Conservation (phyloP, 2,888 invertebrate genomes). For the Criorhina ranunculi region DNA sequence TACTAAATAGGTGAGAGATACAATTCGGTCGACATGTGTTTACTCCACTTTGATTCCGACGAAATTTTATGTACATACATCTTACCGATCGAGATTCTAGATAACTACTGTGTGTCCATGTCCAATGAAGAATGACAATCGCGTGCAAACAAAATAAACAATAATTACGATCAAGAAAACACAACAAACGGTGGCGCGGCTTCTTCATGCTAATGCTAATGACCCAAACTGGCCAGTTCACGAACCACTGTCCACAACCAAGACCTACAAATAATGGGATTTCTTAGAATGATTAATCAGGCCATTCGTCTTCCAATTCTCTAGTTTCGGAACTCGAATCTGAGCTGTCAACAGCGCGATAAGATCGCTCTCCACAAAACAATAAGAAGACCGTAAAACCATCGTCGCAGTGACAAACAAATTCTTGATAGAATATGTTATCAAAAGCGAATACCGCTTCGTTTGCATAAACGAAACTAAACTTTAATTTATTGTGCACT, state of each 20-base stretch:
- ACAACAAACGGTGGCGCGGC: conserved; percentile 44
- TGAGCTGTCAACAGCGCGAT: conserved; percentile 48
- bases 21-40: conserved; percentile 29
- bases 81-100: conserved; percentile 41
- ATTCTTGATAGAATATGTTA: conserved; percentile 25
- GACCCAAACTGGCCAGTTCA: conserved; percentile 30
- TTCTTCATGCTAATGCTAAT: conserved; percentile 56
- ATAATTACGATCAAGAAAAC: conserved; percentile 24
- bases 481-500: conserved; percentile 14
- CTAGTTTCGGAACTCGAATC: conserved; percentile 40
- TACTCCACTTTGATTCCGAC: conserved; percentile 48
- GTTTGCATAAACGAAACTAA: conserved; percentile 36
- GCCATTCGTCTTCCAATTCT: conserved; percentile 26
- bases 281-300: conserved; percentile 46
- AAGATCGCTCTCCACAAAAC: conserved; percentile 30
- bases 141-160: conserved; percentile 35
- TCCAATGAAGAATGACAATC: conserved; percentile 50
- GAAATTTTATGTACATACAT: conserved; percentile 39
- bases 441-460: conserved; percentile 55
- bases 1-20: conserved; percentile 44
- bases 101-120: conserved; percentile 36
- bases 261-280: conserved; percentile 24
- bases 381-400: conserved; percentile 37
- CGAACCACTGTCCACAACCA: neutral
- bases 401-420: neutral